These are phyloP conservation scores for Cryptops parisi DNA, from an alignment of 2,888 invertebrate species.

Conservation along the genomic window DNA sequence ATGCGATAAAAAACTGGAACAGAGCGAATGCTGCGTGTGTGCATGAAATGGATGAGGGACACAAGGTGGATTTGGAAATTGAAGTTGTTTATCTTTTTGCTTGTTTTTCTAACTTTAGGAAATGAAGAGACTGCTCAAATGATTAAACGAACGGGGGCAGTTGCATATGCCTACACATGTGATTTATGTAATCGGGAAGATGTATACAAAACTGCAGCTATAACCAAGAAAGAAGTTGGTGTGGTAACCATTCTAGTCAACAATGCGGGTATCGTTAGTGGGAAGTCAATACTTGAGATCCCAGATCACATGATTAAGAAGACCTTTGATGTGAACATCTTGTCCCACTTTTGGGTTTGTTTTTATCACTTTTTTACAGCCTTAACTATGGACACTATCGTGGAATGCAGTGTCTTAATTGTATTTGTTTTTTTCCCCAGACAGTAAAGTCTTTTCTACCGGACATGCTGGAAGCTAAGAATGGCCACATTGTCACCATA, in stretches of 20 bases:
- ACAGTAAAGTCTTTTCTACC: conserved; percentile 86
- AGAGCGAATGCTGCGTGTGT: no score
- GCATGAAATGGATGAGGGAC: no score
- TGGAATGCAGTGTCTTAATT: background rate
- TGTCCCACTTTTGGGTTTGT: conserved; percentile 94
- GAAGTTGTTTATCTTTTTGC: no score
- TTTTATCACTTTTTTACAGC: no score
- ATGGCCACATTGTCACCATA: conserved; percentile 85
- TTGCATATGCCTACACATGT: conserved; percentile 61
- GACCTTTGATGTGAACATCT: conserved; percentile 76
- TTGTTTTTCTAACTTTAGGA: no score
- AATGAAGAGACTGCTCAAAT: conserved; percentile 64
- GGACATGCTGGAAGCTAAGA: conserved; percentile 67
- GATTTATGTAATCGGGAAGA: conserved; percentile 67
- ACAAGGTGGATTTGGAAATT: no score
- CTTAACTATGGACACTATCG: no score
- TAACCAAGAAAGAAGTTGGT: conserved; percentile 60
- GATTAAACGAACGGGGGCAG: conserved; percentile 51
- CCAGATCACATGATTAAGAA: conserved; percentile 71
- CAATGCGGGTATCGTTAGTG: conserved; percentile 85
- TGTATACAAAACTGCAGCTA: conserved; percentile 59
- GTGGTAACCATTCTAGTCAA: conserved; percentile 65
- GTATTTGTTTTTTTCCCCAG: conserved; percentile 38
- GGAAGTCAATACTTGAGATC: conserved; percentile 61
- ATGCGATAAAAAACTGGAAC: no score